Evolutionary conservation across 2,797 vertebrate species (phyloP).

Genomic region (Fratercula arctica): DNA sequence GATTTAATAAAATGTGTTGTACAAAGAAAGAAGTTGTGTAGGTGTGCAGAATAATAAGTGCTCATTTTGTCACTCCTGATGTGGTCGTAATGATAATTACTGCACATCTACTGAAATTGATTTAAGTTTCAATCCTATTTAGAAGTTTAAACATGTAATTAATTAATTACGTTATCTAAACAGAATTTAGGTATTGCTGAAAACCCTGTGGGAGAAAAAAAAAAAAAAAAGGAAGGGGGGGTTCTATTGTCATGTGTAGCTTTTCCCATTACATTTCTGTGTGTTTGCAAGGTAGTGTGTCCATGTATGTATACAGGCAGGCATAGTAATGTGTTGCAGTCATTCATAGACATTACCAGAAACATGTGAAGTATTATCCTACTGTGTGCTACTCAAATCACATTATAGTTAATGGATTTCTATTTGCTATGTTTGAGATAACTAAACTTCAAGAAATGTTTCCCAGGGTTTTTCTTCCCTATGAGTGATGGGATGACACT

Average conservation of each 20-base stretch:
- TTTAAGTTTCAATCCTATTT: conserved; percentile 49
- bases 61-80: conserved; percentile 7
- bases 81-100: conserved; percentile 23
- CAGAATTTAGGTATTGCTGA: not conserved
- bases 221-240: not conserved
- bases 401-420: not conserved
- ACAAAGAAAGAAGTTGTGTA: conserved; percentile 51
- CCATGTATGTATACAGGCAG: not conserved
- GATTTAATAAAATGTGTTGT: conserved; percentile 63
- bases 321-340: not conserved
- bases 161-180: conserved; percentile 56
- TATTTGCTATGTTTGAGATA: not conserved
- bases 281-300: not conserved
- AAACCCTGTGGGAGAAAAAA: not conserved
- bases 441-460: not conserved
- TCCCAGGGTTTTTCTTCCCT: not conserved
- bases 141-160: conserved; percentile 14
- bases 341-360: not conserved
- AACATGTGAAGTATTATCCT: not conserved
- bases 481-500: not conserved
- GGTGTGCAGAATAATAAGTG: conserved; percentile 45
- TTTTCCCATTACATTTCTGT: not conserved
- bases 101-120: conserved; percentile 14
- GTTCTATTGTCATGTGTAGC: not conserved
- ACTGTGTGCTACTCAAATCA: not conserved